Conservation (phyloP, 2,888 invertebrate species). For the Apotomis turbidana region DNA sequence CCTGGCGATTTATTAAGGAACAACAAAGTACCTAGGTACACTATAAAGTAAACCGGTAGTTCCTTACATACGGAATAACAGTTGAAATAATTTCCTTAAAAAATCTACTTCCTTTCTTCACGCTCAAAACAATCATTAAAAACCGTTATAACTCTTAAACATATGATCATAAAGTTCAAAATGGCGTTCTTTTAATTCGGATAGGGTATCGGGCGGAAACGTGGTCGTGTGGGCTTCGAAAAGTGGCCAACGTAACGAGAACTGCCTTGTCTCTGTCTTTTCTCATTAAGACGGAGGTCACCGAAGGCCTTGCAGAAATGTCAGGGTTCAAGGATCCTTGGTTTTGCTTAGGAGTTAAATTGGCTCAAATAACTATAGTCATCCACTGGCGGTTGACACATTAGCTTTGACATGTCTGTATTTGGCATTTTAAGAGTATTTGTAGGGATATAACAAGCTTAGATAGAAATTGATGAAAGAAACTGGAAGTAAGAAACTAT, state of each 20-base stretch:
- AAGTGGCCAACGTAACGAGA: constrained; percentile 63
- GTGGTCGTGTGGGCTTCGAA: constrained; percentile 68
- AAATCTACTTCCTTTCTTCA: constrained; percentile 51
- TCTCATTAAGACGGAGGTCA: constrained; percentile 48
- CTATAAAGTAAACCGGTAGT: constrained; percentile 1
- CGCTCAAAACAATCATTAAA: constrained; percentile 39
- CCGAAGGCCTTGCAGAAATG: constrained; percentile 51
- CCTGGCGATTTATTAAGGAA: too few relatives aligned
- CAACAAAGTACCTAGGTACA: background rate
- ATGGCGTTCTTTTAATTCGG: constrained; percentile 52
- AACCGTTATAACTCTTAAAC: constrained; percentile 47
- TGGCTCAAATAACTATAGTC: constrained; percentile 77
- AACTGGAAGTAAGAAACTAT: background rate
- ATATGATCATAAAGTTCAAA: constrained; percentile 53
- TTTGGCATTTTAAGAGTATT: constrained; percentile 1
- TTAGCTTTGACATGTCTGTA: constrained; percentile 46
- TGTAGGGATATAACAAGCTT: background rate
- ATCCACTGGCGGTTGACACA: constrained; percentile 67
- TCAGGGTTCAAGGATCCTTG: constrained; percentile 62
- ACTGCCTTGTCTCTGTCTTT: constrained; percentile 53
- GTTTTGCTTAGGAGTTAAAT: constrained; percentile 68
- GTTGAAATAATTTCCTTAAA: constrained; percentile 50
- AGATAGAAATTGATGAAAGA: background rate
- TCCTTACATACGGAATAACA: constrained; percentile 6
- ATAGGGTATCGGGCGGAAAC: constrained; percentile 78